Conservation (phyloP, 2,888 invertebrate species). For the Achlya flavicornis region DNA sequence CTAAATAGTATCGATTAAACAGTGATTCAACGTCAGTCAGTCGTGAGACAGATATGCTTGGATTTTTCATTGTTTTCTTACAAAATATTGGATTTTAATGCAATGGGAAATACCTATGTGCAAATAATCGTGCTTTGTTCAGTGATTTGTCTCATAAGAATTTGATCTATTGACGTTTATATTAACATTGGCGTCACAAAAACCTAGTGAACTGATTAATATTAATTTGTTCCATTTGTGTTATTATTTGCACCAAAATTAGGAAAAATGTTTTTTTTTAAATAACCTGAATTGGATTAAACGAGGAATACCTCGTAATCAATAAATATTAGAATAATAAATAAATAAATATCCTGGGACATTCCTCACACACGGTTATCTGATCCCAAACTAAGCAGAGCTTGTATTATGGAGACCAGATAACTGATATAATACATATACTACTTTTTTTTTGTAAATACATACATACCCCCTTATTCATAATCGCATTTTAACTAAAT, state of each 20-base stretch:
- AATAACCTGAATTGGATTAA: no score
- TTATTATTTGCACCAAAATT: not conserved
- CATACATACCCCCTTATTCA: no score
- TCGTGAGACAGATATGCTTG: slow-evolving; percentile 24
- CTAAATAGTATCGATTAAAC: slow-evolving; percentile 46
- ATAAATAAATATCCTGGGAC: no score
- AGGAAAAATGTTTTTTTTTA: no score
- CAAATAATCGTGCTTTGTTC: not conserved
- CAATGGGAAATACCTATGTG: not conserved
- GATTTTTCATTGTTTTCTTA: slow-evolving; percentile 11
- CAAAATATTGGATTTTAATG: not conserved
- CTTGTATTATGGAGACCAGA: no score
- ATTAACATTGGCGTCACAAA: not conserved
- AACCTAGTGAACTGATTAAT: not conserved
- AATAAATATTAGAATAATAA: no score
- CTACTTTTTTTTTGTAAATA: no score
- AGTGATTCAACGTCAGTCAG: slow-evolving; percentile 30
- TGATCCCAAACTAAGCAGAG: no score
- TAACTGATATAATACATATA: no score
- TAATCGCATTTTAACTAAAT: no score
- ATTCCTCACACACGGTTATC: no score
- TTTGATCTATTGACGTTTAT: not conserved
- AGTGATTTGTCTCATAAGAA: not conserved
- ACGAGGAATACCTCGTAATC: no score
- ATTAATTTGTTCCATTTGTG: not conserved